Percentiles rank a stretch among this genome's conserved stretches.
Conservation (phyloP, 2,797 vertebrate species). For the Ambastaia sidthimunki region DNA sequence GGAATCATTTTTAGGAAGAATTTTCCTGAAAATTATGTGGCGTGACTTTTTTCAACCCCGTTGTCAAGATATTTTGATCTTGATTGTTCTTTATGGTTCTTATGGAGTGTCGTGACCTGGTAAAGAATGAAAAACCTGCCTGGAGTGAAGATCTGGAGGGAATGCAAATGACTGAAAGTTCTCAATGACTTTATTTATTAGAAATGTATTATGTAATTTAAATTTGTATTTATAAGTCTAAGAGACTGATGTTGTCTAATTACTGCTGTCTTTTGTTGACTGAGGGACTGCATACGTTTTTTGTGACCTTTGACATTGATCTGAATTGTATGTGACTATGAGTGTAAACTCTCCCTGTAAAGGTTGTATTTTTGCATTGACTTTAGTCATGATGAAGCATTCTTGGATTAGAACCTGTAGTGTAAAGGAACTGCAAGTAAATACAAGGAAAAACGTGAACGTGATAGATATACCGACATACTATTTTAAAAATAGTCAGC, state of each 20-base stretch:
- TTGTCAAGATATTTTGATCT: background rate
- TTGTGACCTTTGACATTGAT: constrained; percentile 51
- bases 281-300: background rate
- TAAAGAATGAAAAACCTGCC: background rate
- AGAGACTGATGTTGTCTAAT: constrained; percentile 59
- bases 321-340: constrained; percentile 55
- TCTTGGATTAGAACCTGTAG: constrained; percentile 36
- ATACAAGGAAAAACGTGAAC: constrained; percentile 58
- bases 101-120: constrained; percentile 13
- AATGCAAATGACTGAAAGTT: constrained; percentile 38
- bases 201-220: constrained; percentile 29
- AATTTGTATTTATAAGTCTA: constrained; percentile 69
- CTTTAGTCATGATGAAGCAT: constrained; percentile 14
- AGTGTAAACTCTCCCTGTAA: constrained; percentile 35
- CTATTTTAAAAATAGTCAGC: constrained; percentile 57
- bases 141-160: constrained; percentile 1
- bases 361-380: constrained; percentile 13
- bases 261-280: constrained; percentile 62
- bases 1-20: constrained; percentile 1
- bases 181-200: constrained; percentile 55
- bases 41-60: background rate
- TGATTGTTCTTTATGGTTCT: constrained; percentile 15
- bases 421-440: constrained; percentile 52
- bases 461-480: constrained; percentile 38
- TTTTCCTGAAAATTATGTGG: background rate